These are phyloP conservation scores for Zaprionus vittiger DNA, from an alignment of 1,140 invertebrate genomes.

Conservation along the genomic window DNA sequence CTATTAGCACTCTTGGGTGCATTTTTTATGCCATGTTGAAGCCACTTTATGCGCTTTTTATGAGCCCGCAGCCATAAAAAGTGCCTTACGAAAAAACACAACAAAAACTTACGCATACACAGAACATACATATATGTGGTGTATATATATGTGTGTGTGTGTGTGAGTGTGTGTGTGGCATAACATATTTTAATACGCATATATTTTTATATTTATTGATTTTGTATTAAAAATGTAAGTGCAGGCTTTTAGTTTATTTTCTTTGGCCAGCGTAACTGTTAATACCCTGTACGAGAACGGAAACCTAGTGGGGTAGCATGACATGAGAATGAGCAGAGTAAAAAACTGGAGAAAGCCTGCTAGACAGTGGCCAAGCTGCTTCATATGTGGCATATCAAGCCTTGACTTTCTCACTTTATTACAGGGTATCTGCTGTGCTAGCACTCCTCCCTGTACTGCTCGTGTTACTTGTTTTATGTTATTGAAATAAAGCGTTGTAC, in stretches of 20 bases:
- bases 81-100: conserved; percentile 46
- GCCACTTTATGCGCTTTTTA: conserved; percentile 82
- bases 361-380: no score
- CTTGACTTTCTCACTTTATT: neutral
- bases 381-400: neutral
- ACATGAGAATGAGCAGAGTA: neutral
- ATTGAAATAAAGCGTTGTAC: conserved; percentile 71
- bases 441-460: neutral
- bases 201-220: conserved; percentile 77
- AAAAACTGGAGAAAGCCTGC: no score
- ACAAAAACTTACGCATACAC: conserved; percentile 31
- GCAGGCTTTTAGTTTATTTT: conserved; percentile 69
- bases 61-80: conserved; percentile 78
- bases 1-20: conserved; percentile 72
- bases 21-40: conserved; percentile 78
- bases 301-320: neutral
- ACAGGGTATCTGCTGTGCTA: neutral
- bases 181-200: conserved; percentile 51
- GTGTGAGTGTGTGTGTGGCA: conserved; percentile 21
- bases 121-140: conserved; percentile 24
- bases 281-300: neutral
- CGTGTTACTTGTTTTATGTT: conserved; percentile 50
- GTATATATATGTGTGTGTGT: conserved; percentile 4
- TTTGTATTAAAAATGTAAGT: conserved; percentile 82
- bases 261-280: conserved; percentile 48